These are phyloP conservation scores for Galeruca laticollis DNA, from an alignment of 2,888 invertebrate genomes.

Conservation along the genomic window DNA sequence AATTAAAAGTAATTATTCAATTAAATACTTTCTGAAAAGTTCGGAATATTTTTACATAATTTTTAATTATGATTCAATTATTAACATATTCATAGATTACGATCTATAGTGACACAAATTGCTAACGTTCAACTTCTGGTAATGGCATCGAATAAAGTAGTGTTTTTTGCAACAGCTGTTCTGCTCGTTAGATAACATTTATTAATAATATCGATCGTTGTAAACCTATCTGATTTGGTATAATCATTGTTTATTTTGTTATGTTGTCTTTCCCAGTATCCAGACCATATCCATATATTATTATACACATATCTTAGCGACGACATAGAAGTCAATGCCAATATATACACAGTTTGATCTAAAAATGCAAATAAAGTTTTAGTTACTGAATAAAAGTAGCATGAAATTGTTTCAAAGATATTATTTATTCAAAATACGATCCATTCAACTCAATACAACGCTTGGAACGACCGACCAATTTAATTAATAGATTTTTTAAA, in stretches of 20 bases:
- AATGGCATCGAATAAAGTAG: not conserved
- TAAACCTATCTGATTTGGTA: no score
- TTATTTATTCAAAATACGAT: no score
- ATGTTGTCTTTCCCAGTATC: not conserved
- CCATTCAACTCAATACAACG: no score
- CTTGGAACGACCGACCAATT: no score
- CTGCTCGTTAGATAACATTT: not conserved
- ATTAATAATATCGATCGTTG: not conserved
- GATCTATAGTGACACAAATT: slow-evolving; percentile 7
- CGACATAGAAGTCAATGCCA: no score
- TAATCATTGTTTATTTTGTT: not conserved
- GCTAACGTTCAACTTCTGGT: slow-evolving; percentile 4
- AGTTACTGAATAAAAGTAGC: no score
- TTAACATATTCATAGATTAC: slow-evolving; percentile 6
- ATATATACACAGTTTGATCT: no score
- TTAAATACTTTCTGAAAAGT: not conserved
- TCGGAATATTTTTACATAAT: slow-evolving; percentile 15
- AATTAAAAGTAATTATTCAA: slow-evolving; percentile 9
- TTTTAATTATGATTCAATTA: slow-evolving; percentile 8
- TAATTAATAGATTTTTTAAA: no score
- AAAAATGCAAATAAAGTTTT: no score
- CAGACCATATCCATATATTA: not conserved
- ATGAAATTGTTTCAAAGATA: no score
- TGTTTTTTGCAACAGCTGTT: slow-evolving; percentile 8
- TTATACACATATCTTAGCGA: not conserved